These are phyloP conservation scores for Andrena cerasifolii DNA, from an alignment of 1,140 invertebrate genomes.

Conservation along the genomic window DNA sequence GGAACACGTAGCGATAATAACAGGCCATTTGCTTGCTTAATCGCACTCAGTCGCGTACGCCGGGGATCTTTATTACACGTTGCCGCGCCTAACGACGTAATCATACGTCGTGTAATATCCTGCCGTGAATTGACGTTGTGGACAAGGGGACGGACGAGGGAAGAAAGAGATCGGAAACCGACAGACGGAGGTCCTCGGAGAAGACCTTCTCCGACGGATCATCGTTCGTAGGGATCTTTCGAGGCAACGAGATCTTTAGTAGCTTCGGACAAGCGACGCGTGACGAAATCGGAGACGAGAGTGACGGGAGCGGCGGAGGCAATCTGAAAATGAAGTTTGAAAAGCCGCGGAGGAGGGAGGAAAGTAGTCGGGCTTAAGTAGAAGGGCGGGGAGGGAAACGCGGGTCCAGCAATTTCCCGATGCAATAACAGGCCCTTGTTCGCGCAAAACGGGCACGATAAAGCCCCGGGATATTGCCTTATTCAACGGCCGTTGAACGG, in stretches of 20 bases:
- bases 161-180: not conserved
- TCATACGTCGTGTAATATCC: constrained; percentile 27
- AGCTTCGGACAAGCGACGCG: not conserved
- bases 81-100: constrained; percentile 36
- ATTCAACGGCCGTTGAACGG: constrained; percentile 54
- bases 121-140: constrained; percentile 5
- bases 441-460: constrained; percentile 46
- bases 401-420: constrained; percentile 59
- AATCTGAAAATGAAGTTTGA: constrained; percentile 34
- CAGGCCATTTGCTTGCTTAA: constrained; percentile 39
- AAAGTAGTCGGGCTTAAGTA: not conserved
- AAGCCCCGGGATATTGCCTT: constrained; percentile 62
- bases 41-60: constrained; percentile 28
- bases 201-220: not conserved
- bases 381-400: constrained; percentile 10
- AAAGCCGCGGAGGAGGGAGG: not conserved
- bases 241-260: not conserved
- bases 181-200: not conserved
- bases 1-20: constrained; percentile 33
- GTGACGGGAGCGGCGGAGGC: not conserved
- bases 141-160: not conserved
- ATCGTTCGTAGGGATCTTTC: not conserved
- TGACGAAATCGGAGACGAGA: not conserved
- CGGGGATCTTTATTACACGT: constrained; percentile 35
- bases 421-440: constrained; percentile 59